phyloP scores from a whole-genome alignment of 1,140 invertebrate species.

The Helicoverpa armigera region DNA sequence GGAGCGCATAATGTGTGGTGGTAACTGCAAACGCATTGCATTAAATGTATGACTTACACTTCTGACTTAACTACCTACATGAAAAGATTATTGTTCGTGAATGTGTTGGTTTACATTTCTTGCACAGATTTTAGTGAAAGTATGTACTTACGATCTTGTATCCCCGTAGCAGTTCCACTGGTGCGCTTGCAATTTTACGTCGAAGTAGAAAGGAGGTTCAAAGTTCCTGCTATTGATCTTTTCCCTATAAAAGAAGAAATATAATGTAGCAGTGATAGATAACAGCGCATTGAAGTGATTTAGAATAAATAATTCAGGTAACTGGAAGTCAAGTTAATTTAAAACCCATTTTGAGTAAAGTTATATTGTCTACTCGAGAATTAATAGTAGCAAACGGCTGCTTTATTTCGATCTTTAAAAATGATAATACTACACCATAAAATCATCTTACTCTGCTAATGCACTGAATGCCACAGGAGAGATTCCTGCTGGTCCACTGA shows the following conservation, averaged over 20 bases:
- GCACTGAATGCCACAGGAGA: constrained; percentile 95
- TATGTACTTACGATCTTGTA: constrained; percentile 71
- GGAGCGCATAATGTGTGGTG: constrained; percentile 13
- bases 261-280: no score
- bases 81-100: no score
- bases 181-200: constrained; percentile 72
- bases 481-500: constrained; percentile 93
- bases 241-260: constrained; percentile 63
- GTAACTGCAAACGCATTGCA: background rate
- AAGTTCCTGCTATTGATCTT: constrained; percentile 76
- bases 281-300: no score
- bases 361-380: no score
- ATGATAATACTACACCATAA: background rate
- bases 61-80: no score
- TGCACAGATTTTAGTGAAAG: background rate
- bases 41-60: no score
- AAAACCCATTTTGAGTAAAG: no score
- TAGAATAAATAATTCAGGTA: no score
- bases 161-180: constrained; percentile 83
- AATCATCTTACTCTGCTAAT: constrained; percentile 89
- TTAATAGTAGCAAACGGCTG: no score
- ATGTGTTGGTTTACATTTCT: no score
- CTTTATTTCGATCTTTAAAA: no score
- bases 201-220: constrained; percentile 79
- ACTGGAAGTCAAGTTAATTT: no score